Conservation (phyloP, 2,888 invertebrate genomes). For the Drosophila affinis region DNA sequence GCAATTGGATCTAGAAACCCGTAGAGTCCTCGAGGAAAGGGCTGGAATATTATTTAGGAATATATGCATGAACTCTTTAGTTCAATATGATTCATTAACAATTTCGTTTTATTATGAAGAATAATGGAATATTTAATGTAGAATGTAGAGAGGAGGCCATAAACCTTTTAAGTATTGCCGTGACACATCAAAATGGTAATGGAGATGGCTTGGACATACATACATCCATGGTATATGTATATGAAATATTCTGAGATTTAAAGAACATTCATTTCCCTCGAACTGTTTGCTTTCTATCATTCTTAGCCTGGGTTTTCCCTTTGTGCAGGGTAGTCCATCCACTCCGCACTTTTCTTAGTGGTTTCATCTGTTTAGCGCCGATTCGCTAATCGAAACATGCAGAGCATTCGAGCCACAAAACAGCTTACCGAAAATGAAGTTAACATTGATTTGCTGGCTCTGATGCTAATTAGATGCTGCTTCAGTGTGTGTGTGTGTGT, state of each 20-base stretch:
- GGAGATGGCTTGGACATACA: not conserved
- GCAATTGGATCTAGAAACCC: too few species aligned
- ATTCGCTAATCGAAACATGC: constrained; percentile 21
- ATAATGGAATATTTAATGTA: not conserved
- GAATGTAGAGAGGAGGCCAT: not conserved
- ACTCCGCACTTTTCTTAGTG: not conserved
- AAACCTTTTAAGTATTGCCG: not conserved
- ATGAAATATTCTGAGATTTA: not conserved
- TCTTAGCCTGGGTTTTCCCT: not conserved
- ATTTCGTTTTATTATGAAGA: not conserved
- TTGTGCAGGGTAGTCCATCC: not conserved
- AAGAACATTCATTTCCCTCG: not conserved
- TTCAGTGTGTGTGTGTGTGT: constrained; percentile 4
- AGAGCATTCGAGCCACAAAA: not conserved
- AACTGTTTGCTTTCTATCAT: not conserved
- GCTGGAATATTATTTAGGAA: too few species aligned
- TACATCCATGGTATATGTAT: too few species aligned
- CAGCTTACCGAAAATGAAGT: not conserved
- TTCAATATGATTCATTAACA: not conserved
- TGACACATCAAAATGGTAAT: not conserved
- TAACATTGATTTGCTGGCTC: constrained; percentile 28
- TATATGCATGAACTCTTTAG: too few species aligned
- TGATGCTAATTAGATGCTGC: constrained; percentile 24
- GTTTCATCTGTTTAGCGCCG: constrained; percentile 10
- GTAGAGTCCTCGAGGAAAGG: too few species aligned